Percentiles rank a stretch among this genome's conserved stretches.
Conservation (phyloP, 2,113 vertebrate species). For the Pantherophis guttatus region DNA sequence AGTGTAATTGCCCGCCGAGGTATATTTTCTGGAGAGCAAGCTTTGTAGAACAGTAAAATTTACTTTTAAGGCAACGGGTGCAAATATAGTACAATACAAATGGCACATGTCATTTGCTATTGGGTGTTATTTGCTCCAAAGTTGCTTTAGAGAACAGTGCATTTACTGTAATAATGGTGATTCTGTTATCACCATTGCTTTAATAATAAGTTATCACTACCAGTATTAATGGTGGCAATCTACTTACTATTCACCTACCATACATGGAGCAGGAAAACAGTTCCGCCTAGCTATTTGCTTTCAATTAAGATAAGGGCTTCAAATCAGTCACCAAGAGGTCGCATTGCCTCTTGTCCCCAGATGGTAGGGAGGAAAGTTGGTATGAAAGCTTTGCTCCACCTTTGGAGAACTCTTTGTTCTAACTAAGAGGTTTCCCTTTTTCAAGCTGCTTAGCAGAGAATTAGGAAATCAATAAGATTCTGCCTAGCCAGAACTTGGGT, state of each 20-base stretch:
- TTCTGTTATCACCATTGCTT: background rate
- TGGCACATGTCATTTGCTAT: background rate
- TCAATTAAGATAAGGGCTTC: background rate
- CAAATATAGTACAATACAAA: background rate
- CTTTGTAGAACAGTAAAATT: background rate
- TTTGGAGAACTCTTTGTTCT: background rate
- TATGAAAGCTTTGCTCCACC: background rate
- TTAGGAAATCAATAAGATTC: background rate
- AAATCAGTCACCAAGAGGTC: background rate
- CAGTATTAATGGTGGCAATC: background rate
- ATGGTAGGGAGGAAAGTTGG: background rate
- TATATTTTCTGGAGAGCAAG: background rate
- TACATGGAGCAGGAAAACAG: background rate
- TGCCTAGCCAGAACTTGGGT: background rate
- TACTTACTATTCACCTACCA: background rate
- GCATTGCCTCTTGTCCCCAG: background rate
- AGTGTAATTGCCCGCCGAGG: background rate
- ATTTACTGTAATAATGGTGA: background rate
- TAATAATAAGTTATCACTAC: background rate
- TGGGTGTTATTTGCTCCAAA: background rate
- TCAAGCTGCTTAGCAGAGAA: background rate
- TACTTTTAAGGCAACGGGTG: background rate
- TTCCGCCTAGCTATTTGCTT: background rate
- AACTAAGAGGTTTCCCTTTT: background rate
- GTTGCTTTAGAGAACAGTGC: background rate